Conservation (phyloP, 2,888 invertebrate species). For the Synergus itoensis region DNA sequence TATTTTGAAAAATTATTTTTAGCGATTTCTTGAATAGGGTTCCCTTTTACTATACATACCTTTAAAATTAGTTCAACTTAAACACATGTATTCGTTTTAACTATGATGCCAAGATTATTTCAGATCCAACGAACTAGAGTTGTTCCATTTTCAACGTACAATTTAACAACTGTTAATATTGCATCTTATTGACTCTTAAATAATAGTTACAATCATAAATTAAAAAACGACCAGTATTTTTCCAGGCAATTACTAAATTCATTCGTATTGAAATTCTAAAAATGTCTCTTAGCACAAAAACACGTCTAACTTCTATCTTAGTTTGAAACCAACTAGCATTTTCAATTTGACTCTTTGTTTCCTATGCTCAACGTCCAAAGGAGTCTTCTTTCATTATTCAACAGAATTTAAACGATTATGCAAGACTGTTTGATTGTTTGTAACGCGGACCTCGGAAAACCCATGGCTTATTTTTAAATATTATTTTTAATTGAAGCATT, state of each 20-base stretch:
- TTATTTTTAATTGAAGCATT: neutral
- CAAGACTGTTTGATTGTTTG: slow-evolving; percentile 4
- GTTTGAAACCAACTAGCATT: neutral
- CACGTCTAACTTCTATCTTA: neutral
- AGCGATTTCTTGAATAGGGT: neutral
- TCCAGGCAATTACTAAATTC: neutral
- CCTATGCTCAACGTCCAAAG: slow-evolving; percentile 1
- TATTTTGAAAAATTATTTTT: neutral
- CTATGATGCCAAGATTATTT: slow-evolving; percentile 20
- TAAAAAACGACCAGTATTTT: neutral
- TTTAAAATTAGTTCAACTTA: neutral
- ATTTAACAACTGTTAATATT: slow-evolving; percentile 6
- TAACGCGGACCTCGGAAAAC: neutral
- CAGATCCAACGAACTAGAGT: slow-evolving; percentile 9
- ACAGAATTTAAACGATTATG: slow-evolving; percentile 18
- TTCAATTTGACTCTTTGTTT: slow-evolving; percentile 35
- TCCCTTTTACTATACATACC: neutral
- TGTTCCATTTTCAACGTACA: slow-evolving; percentile 9
- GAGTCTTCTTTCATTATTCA: slow-evolving; percentile 29
- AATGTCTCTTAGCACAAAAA: neutral
- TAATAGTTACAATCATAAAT: neutral
- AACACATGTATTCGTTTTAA: neutral
- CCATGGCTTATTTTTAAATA: neutral
- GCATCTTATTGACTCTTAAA: neutral
- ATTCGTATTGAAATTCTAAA: neutral